Evolutionary conservation across 2,888 invertebrate species (phyloP).

Genomic region (Nipponacmea schrenckii): DNA sequence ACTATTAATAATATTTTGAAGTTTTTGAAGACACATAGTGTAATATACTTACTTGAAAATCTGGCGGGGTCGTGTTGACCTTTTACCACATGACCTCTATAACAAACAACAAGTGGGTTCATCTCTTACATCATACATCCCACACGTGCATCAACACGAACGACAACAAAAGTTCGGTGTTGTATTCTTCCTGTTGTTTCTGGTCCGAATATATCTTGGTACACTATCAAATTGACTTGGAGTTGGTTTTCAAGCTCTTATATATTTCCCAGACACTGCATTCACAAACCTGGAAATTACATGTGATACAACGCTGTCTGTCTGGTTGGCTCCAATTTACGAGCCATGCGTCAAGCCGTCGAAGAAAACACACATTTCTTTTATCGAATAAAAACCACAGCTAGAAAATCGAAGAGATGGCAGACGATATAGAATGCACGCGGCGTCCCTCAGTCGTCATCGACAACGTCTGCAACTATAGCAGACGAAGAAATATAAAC

Average conservation of each 20-base stretch:
- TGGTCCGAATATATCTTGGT: too few species aligned
- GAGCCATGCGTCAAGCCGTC: conserved; percentile 7
- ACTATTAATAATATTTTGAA: too few species aligned
- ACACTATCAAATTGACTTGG: too few species aligned
- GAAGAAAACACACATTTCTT: conserved; percentile 9
- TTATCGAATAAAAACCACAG: conserved; percentile 5
- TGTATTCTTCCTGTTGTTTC: background rate
- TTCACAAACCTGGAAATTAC: conserved; percentile 4
- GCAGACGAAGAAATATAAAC: conserved; percentile 2
- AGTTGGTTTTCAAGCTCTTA: too few species aligned
- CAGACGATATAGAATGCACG: conserved; percentile 9
- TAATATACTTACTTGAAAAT: background rate
- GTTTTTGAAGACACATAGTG: background rate
- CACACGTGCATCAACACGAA: background rate
- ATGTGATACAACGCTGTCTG: conserved; percentile 1
- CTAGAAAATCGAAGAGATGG: conserved; percentile 8
- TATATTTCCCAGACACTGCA: background rate
- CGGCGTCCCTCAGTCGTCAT: conserved; percentile 9
- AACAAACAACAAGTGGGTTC: conserved; percentile 6
- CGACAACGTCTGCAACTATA: background rate
- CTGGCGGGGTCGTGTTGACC: background rate
- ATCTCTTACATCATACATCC: background rate
- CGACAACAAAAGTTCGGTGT: background rate
- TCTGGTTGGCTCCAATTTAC: conserved; percentile 5
- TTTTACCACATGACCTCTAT: background rate